Conservation (phyloP, 2,797 vertebrate species). For the Apodemus agrarius region DNA sequence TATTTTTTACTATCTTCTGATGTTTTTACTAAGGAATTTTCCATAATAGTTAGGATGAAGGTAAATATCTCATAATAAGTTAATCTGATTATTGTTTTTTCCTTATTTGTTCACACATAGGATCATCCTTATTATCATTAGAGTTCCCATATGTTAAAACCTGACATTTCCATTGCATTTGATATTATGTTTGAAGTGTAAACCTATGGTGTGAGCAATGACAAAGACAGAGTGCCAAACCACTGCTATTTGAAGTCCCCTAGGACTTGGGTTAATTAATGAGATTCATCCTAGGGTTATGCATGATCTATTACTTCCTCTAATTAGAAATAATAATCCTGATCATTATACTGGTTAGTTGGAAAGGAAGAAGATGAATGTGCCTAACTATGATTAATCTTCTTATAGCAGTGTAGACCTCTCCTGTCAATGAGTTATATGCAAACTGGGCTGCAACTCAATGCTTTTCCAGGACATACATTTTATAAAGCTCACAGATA, state of each 20-base stretch:
- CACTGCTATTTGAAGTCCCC: slow-evolving; percentile 91
- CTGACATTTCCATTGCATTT: slow-evolving; percentile 85
- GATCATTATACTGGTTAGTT: slow-evolving; percentile 99
- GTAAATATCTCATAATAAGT: background rate
- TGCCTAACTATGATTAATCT: slow-evolving; percentile 95
- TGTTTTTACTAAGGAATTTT: slow-evolving; percentile 12
- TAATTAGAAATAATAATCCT: slow-evolving; percentile 99
- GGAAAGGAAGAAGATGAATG: slow-evolving; percentile 97
- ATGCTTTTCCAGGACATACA: slow-evolving; percentile 78
- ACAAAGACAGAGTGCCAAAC: slow-evolving; percentile 97
- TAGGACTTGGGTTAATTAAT: slow-evolving; percentile 97
- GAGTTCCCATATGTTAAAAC: slow-evolving; percentile 78
- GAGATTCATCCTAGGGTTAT: slow-evolving; percentile 95
- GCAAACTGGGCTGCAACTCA: slow-evolving; percentile 82
- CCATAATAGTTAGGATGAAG: background rate
- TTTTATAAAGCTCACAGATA: slow-evolving; percentile 63
- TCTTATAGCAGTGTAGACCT: slow-evolving; percentile 88
- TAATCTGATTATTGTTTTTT: background rate
- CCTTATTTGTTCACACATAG: background rate
- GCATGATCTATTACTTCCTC: slow-evolving; percentile 99
- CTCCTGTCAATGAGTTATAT: slow-evolving; percentile 87
- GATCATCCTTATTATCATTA: background rate
- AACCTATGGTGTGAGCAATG: slow-evolving; percentile 89
- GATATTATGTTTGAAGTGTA: slow-evolving; percentile 86
- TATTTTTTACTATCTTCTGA: background rate